Evolutionary conservation across 2,888 invertebrate genomes (phyloP).

Genomic region (Meiosimyza platycephala): DNA sequence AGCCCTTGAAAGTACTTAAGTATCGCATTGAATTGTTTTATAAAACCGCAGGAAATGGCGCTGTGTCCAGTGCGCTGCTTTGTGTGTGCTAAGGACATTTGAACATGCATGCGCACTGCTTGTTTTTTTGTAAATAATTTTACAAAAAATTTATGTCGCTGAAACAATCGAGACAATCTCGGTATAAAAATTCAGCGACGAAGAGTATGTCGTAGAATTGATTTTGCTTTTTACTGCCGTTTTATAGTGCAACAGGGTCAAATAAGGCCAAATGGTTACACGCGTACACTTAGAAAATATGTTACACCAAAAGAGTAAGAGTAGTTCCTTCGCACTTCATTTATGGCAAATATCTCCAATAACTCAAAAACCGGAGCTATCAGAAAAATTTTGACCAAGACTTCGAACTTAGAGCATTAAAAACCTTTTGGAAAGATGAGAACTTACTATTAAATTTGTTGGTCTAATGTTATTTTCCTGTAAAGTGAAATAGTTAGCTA

Average conservation of each 20-base stretch:
- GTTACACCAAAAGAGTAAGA: too few species aligned
- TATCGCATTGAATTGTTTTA: constrained; percentile 9
- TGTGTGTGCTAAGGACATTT: background rate
- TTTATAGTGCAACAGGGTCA: constrained; percentile 1
- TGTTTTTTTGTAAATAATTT: background rate
- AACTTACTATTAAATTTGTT: too few species aligned
- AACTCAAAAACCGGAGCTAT: too few species aligned
- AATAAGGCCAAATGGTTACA: background rate
- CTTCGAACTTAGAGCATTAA: too few species aligned
- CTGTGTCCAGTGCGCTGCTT: background rate
- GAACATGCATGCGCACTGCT: too few species aligned
- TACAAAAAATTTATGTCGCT: background rate
- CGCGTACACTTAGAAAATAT: background rate
- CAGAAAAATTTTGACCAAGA: too few species aligned
- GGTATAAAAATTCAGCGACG: background rate
- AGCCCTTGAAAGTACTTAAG: background rate
- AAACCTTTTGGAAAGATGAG: too few species aligned
- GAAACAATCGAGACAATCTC: background rate
- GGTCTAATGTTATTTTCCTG: too few species aligned
- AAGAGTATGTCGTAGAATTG: background rate
- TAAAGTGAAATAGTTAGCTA: too few species aligned
- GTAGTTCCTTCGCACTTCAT: too few species aligned
- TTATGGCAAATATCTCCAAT: too few species aligned
- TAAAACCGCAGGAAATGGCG: constrained; percentile 5
- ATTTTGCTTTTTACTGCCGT: background rate